phyloP scores from a whole-genome alignment of 2,797 vertebrate genomes.

The Heteromormyrus szaboi region DNA sequence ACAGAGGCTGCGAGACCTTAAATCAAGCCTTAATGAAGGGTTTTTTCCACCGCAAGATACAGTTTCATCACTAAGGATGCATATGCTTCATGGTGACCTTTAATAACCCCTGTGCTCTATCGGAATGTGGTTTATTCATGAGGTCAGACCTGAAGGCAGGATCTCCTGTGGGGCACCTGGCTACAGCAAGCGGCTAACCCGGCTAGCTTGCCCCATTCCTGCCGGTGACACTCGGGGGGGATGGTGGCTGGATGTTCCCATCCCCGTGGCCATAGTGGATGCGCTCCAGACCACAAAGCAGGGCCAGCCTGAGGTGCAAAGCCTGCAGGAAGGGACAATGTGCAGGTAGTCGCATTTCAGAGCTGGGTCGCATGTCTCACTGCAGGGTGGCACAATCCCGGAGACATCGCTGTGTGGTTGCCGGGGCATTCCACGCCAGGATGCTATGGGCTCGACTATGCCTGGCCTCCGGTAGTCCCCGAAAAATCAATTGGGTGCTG shows the following conservation, averaged over 20 bases:
- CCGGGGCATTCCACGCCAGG: neutral
- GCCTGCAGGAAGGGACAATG: constrained; percentile 19
- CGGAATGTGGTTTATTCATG: neutral
- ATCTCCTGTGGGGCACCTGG: neutral
- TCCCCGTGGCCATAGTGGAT: neutral
- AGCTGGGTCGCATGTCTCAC: constrained; percentile 6
- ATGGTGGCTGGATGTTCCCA: neutral
- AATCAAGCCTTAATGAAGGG: neutral
- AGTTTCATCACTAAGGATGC: neutral
- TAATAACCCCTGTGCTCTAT: neutral
- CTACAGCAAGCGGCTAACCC: neutral
- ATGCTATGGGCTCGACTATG: neutral
- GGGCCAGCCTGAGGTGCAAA: constrained; percentile 4
- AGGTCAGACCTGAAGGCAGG: neutral
- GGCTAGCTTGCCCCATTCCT: neutral
- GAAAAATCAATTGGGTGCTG: neutral
- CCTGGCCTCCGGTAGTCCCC: neutral
- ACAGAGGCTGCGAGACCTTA: constrained; percentile 14
- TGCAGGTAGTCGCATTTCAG: constrained; percentile 16
- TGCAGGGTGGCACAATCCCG: neutral
- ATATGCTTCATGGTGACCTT: neutral
- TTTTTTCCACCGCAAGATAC: neutral
- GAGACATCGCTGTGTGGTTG: neutral
- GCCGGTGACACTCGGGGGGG: neutral
- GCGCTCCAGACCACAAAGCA: constrained; percentile 19